Evolutionary conservation across 1,140 invertebrate species (phyloP).

Genomic region (Zaprionus tsacasi): DNA sequence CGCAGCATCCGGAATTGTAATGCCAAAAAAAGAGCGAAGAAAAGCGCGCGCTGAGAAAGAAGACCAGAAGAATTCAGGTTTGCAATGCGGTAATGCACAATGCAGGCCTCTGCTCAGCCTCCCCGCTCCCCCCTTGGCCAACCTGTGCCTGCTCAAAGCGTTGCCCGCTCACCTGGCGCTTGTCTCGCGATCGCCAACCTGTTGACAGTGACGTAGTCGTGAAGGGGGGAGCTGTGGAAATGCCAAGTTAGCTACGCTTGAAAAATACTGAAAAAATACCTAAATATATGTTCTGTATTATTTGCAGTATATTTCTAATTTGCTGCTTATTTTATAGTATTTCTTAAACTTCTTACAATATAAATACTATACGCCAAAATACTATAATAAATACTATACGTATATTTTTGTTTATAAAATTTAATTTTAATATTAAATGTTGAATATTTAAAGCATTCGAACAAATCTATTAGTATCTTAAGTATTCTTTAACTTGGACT

Average conservation of each 20-base stretch:
- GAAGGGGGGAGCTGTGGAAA: neutral
- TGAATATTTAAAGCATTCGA: too few species aligned
- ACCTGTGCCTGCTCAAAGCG: neutral
- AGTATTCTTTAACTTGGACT: too few species aligned
- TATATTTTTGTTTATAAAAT: too few species aligned
- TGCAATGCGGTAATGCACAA: constrained; percentile 79
- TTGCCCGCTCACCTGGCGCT: constrained; percentile 2
- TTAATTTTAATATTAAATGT: too few species aligned
- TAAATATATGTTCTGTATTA: too few species aligned
- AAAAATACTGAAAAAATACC: too few species aligned
- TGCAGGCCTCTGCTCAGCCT: neutral
- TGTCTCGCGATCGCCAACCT: constrained; percentile 22
- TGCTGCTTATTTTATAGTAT: too few species aligned
- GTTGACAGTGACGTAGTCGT: constrained; percentile 13
- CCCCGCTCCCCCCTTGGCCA: neutral
- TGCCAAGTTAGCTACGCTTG: neutral
- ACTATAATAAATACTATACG: too few species aligned
- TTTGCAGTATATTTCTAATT: too few species aligned
- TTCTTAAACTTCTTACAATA: too few species aligned
- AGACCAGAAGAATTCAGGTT: constrained; percentile 76
- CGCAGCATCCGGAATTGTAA: constrained; percentile 76
- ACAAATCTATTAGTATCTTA: too few species aligned
- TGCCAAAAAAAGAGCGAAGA: constrained; percentile 51
- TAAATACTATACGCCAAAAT: too few species aligned
- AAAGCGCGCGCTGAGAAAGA: constrained; percentile 37